Conservation (phyloP, 2,113 vertebrate species). For the Crotalus viridis region DNA sequence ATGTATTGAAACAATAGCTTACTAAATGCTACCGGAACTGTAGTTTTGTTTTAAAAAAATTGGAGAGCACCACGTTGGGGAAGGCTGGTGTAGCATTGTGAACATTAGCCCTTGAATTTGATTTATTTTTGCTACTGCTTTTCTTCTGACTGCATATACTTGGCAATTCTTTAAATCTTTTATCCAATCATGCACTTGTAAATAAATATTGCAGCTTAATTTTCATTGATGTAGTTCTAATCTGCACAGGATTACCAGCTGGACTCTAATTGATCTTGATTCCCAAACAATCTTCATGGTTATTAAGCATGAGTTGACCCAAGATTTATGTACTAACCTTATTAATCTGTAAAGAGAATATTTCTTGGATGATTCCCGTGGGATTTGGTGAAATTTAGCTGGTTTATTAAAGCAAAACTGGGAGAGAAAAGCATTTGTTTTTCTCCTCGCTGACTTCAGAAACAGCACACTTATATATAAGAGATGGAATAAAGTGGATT, state of each 20-base stretch:
- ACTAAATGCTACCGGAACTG: not conserved
- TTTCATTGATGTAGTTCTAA: constrained; percentile 44
- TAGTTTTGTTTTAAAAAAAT: not conserved
- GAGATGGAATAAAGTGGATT: not conserved
- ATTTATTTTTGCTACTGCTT: not conserved
- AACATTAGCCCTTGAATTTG: not conserved
- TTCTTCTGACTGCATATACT: constrained; percentile 21
- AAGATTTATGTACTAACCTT: constrained; percentile 43
- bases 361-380: constrained; percentile 46
- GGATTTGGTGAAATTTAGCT: constrained; percentile 7
- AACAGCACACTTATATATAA: not conserved
- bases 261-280: constrained; percentile 46
- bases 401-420: not conserved
- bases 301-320: constrained; percentile 22
- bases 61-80: not conserved
- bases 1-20: not conserved
- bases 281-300: constrained; percentile 30
- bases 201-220: constrained; percentile 37
- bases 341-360: constrained; percentile 43
- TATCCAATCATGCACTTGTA: constrained; percentile 44
- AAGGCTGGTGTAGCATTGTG: not conserved
- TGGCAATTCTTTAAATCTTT: constrained; percentile 18
- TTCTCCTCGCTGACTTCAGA: not conserved
- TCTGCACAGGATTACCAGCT: constrained; percentile 48
- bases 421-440: not conserved